Evolutionary conservation across 2,797 vertebrate species (phyloP), one percentile per base, ranked within the genome.

Genomic region (Poeciliopsis paucimaculata): DNA sequence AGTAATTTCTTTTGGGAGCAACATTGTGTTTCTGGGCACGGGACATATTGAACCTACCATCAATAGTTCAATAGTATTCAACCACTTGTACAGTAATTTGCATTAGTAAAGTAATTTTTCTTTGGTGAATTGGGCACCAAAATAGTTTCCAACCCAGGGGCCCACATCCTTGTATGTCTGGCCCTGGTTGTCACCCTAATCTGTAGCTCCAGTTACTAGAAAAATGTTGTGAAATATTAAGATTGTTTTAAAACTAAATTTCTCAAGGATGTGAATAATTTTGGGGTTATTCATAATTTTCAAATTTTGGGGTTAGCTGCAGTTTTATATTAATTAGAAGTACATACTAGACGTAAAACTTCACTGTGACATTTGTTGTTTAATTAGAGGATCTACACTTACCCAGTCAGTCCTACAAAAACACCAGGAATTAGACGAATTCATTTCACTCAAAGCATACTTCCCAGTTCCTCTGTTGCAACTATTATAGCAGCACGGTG

Each of bases 401-500:
- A 57, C 55, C n/a, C 36, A 23, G 39, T 39, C 36, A 68, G 23
- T 70, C 23, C 66, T 70, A n/a, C 39, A 70, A 23, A 26, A 70
- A 43, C 66, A 15, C 39, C 39, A 43, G 23, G 39, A 41, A 13
- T 70, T 43, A 70, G 66, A 43, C 2, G 1, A 10, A 43, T 68
- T 41, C 23, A 13, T 71, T 57, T 57, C 7, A 76, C 78, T 66
- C 77, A 76, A 74, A 79, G 76, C 5, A 31, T 2, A 36, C 39
- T 23, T 77, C 11, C 62, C 68, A 43, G 26, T 72, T n/a, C 2
- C 0, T 80, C 8, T 18, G 46, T 70, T 77, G 68, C 72, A 39
- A 55, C 64, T 45, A 66, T 74, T 41, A 64, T 75, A 23, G 43
- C 75, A 75, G 77, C 81, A 51, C 16, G 71, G 53, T 74, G 60